phyloP scores from a whole-genome alignment of 2,797 vertebrate genomes.

The Lepus townsendii region DNA sequence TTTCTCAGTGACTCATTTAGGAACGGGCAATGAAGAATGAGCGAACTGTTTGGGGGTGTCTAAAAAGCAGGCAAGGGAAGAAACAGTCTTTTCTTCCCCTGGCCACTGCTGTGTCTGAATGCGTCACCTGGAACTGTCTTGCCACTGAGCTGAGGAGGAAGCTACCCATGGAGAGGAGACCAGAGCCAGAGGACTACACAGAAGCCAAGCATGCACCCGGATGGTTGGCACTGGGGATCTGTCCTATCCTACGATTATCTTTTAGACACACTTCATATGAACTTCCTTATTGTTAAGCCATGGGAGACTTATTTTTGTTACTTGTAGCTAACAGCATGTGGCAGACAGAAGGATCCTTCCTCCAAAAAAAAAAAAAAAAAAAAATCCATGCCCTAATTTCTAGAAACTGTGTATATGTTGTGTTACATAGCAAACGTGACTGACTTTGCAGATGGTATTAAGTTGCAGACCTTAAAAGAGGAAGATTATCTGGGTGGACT shows the following conservation, averaged over 20 bases:
- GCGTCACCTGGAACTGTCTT: not conserved
- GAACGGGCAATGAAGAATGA: not conserved
- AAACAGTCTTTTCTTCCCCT: not conserved
- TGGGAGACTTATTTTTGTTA: not conserved
- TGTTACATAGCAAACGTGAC: no score
- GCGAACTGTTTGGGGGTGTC: not conserved
- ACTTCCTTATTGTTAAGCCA: not conserved
- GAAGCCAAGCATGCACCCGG: not conserved
- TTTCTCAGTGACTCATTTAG: not conserved
- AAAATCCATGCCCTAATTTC: no score
- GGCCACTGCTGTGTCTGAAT: not conserved
- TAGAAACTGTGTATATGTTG: no score
- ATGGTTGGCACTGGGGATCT: not conserved
- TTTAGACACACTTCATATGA: not conserved
- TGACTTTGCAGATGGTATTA: not conserved
- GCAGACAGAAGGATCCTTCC: not conserved
- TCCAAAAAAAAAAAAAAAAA: no score
- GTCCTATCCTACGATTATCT: not conserved
- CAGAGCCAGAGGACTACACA: not conserved
- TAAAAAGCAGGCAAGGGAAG: not conserved
- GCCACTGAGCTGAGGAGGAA: not conserved
- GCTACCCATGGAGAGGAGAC: accelerated
- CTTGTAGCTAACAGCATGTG: not conserved
- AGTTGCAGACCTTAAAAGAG: not conserved
- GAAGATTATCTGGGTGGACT: not conserved